phyloP scores from a whole-genome alignment of 2,888 invertebrate species.

The Catocala nupta region DNA sequence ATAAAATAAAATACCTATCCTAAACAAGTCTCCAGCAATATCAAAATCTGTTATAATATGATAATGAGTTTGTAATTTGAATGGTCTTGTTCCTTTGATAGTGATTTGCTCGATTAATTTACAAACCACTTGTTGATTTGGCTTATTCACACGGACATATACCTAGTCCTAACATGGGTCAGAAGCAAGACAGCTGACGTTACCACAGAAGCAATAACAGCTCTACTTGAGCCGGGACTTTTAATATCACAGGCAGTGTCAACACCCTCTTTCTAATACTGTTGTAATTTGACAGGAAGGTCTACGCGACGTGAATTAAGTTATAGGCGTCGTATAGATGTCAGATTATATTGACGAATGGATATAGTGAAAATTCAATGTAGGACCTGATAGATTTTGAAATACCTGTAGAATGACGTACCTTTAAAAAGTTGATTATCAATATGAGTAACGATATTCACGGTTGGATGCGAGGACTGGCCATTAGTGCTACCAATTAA shows the following conservation, averaged over 20 bases:
- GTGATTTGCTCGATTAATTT: no score
- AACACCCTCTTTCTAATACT: slow-evolving; percentile 57
- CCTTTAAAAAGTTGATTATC: no score
- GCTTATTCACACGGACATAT: slow-evolving; percentile 51
- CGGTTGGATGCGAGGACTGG: no score
- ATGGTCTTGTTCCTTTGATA: no score
- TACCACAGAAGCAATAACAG: slow-evolving; percentile 65
- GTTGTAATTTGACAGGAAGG: slow-evolving; percentile 62
- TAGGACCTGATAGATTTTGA: no score
- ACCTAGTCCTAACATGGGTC: slow-evolving; percentile 67
- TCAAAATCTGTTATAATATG: no score
- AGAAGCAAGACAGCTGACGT: slow-evolving; percentile 66
- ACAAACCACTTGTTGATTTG: slow-evolving; percentile 63
- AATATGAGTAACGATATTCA: no score
- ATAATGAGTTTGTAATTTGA: no score
- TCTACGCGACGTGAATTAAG: slow-evolving; percentile 40
- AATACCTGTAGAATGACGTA: no score
- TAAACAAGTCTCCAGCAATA: no score
- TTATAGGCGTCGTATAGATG: slow-evolving; percentile 27
- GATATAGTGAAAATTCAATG: background rate
- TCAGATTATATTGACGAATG: slow-evolving; percentile 3
- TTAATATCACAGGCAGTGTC: slow-evolving; percentile 67
- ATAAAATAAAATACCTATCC: no score
- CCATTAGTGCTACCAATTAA: no score
- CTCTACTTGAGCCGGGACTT: slow-evolving; percentile 71